These are phyloP conservation scores for Nymphalis c-album DNA, from an alignment of 2,888 invertebrate species.

Conservation along the genomic window DNA sequence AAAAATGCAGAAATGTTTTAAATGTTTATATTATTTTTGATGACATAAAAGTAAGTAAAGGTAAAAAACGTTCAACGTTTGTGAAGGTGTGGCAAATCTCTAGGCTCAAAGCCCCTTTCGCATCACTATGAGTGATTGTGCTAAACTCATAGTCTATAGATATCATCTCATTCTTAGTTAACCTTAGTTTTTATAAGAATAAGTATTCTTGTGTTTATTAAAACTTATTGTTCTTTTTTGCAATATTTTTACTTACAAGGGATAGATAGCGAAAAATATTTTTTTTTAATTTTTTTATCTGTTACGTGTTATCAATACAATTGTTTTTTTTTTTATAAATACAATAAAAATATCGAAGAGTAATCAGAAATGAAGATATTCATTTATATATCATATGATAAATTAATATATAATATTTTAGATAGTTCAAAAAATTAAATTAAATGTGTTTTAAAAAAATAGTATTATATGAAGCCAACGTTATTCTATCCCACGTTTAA, in stretches of 20 bases:
- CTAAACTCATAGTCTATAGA: slow-evolving; percentile 79
- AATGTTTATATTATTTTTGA: neutral
- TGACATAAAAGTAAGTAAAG: slow-evolving; percentile 1
- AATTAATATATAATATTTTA: neutral
- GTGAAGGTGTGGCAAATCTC: slow-evolving; percentile 32
- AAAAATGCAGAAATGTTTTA: no score
- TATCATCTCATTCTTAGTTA: slow-evolving; percentile 64
- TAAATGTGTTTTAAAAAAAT: neutral
- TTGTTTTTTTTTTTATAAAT: neutral
- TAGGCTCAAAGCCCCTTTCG: slow-evolving; percentile 58
- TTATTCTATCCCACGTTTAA: slow-evolving; percentile 54
- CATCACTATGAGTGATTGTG: slow-evolving; percentile 80
- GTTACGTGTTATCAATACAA: neutral
- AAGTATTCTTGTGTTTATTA: slow-evolving; percentile 48
- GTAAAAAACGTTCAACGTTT: slow-evolving; percentile 5
- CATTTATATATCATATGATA: neutral
- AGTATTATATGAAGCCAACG: slow-evolving; percentile 15
- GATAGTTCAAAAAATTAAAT: slow-evolving; percentile 5
- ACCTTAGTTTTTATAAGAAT: slow-evolving; percentile 53
- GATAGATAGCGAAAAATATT: slow-evolving; percentile 43
- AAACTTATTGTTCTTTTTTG: slow-evolving; percentile 47
- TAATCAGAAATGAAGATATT: neutral
- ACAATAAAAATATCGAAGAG: neutral
- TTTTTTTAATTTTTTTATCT: slow-evolving; percentile 13
- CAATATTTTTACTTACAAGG: slow-evolving; percentile 42